These are phyloP conservation scores for Grapholita molesta DNA, from an alignment of 1,140 invertebrate species.

Conservation along the genomic window DNA sequence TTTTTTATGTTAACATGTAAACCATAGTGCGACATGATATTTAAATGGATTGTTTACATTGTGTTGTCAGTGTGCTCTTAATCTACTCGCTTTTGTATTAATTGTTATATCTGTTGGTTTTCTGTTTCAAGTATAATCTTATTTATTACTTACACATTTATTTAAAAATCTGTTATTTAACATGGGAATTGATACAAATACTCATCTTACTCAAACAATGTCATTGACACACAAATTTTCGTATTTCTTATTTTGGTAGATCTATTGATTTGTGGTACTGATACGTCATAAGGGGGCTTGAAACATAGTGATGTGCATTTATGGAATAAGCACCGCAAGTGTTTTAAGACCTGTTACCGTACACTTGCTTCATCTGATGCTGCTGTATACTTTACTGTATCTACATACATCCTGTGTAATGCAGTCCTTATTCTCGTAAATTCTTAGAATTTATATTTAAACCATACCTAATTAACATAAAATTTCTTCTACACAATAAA, in stretches of 20 bases:
- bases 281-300: not conserved
- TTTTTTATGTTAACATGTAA: constrained; percentile 41
- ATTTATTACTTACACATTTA: not conserved
- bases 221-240: not conserved
- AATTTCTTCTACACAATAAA: no score
- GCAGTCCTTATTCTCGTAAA: no score
- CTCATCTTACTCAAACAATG: not conserved
- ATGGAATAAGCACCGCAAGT: no score
- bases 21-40: constrained; percentile 62
- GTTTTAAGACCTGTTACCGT: no score
- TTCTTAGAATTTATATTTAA: no score
- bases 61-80: constrained; percentile 52
- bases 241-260: not conserved
- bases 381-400: no score
- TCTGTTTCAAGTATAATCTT: constrained; percentile 13
- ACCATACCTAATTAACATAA: no score
- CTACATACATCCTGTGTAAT: no score
- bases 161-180: not conserved
- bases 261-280: not conserved
- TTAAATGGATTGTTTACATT: constrained; percentile 28
- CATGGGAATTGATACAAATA: not conserved
- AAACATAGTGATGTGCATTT: not conserved
- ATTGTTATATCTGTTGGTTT: constrained; percentile 9
- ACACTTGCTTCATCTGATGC: no score
- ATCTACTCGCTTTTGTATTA: constrained; percentile 20